A percentile compares a stretch with the other conserved stretches of the same genome.
Evolutionary conservation across 2,113 vertebrate species (phyloP).

Genomic region (Amia ocellicauda): DNA sequence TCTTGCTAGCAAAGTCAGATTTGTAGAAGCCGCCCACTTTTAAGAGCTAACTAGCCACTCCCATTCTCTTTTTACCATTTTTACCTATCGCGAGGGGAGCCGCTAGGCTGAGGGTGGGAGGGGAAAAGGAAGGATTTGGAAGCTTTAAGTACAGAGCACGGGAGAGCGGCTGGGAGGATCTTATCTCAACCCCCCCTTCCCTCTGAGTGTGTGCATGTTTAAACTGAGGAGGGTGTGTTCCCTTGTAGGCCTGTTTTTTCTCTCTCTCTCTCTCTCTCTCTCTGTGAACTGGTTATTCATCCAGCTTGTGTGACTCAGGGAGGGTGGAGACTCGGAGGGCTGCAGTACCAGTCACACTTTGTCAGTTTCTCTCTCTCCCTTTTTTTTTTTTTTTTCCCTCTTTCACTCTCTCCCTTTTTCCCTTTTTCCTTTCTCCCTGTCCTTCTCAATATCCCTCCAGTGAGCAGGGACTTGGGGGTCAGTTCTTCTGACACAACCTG

Average conservation of each 20-base stretch:
- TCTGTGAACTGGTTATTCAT: constrained; percentile 66
- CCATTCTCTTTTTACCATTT: constrained; percentile 1
- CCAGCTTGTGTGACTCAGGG: constrained; percentile 62
- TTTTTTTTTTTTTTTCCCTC: constrained; percentile 6
- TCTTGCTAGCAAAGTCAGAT: constrained; percentile 46
- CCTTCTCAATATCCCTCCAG: constrained; percentile 21
- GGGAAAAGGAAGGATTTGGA: constrained; percentile 25
- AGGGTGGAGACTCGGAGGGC: constrained; percentile 64
- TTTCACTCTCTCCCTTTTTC: constrained; percentile 9
- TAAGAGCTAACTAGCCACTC: constrained; percentile 23
- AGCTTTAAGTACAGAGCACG: background rate
- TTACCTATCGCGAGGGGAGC: constrained; percentile 28
- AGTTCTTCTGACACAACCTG: constrained; percentile 11
- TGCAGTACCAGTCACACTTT: constrained; percentile 70
- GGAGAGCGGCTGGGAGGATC: constrained; percentile 12
- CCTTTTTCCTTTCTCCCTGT: constrained; percentile 30
- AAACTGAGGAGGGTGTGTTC: constrained; percentile 40
- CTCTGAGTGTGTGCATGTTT: constrained; percentile 36
- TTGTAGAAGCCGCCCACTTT: constrained; percentile 52
- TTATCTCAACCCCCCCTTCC: background rate
- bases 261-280: background rate
- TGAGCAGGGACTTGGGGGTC: background rate
- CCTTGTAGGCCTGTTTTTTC: constrained; percentile 30
- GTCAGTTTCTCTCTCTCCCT: constrained; percentile 41
- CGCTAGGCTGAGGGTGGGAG: constrained; percentile 35